These are phyloP conservation scores for Drosophila cyrtoloma DNA, from an alignment of 2,888 invertebrate species.

Conservation along the genomic window DNA sequence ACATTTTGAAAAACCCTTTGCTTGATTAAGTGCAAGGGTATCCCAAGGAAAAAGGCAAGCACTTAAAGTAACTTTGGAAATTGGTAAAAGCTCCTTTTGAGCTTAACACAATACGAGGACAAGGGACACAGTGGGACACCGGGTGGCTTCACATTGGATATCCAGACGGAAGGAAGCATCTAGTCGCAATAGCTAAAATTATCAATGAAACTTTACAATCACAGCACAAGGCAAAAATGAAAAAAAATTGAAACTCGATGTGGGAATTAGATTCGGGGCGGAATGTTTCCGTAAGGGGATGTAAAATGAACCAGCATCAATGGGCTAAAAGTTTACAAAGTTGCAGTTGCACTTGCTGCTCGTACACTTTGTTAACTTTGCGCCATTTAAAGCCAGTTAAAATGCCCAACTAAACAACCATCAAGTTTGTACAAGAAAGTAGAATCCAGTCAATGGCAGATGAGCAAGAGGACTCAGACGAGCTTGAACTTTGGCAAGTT, in stretches of 20 bases:
- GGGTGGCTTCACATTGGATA: neutral
- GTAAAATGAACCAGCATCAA: slow-evolving; percentile 54
- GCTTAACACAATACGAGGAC: slow-evolving; percentile 40
- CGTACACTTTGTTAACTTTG: slow-evolving; percentile 69
- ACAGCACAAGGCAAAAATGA: slow-evolving; percentile 28
- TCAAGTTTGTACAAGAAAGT: slow-evolving; percentile 1
- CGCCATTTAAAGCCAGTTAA: slow-evolving; percentile 53
- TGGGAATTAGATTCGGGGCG: slow-evolving; percentile 5
- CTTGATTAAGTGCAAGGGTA: slow-evolving; percentile 1
- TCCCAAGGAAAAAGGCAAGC: slow-evolving; percentile 23
- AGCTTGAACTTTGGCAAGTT: slow-evolving; percentile 50
- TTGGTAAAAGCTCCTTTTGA: slow-evolving; percentile 69
- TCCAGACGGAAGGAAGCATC: slow-evolving; percentile 36
- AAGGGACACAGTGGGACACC: neutral
- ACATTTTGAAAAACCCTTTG: slow-evolving; percentile 10
- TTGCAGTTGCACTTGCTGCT: slow-evolving; percentile 43
- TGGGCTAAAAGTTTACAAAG: slow-evolving; percentile 71
- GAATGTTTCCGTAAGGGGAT: neutral
- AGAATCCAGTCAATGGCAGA: slow-evolving; percentile 12
- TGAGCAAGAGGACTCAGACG: slow-evolving; percentile 13
- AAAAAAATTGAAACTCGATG: slow-evolving; percentile 25
- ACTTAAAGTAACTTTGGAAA: slow-evolving; percentile 57
- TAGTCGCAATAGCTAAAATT: slow-evolving; percentile 74
- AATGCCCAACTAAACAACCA: slow-evolving; percentile 14
- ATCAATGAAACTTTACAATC: slow-evolving; percentile 79